phyloP scores from a whole-genome alignment of 2,797 vertebrate species.

The Syndactyla subalaris region DNA sequence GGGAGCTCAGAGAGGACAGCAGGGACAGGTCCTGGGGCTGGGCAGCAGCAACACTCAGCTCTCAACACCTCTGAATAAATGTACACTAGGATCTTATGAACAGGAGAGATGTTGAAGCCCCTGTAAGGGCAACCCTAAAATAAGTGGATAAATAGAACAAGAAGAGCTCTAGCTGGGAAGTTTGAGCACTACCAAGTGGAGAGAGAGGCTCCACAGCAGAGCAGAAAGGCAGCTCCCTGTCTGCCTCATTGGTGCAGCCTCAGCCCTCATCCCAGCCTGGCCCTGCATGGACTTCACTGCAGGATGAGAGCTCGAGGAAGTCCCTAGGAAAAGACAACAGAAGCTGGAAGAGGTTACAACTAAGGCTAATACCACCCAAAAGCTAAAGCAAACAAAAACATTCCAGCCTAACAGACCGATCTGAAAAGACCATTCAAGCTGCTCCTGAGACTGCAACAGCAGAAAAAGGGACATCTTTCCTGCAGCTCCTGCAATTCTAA shows the following conservation, averaged over 20 bases:
- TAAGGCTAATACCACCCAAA: slow-evolving; percentile 22
- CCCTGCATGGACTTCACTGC: background rate
- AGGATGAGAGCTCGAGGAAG: background rate
- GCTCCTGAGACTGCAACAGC: background rate
- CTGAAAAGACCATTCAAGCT: background rate
- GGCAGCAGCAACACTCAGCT: rapidly evolving
- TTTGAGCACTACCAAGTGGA: rapidly evolving
- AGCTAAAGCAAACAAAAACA: slow-evolving; percentile 44
- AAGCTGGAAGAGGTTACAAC: slow-evolving; percentile 32
- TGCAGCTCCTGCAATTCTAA: background rate
- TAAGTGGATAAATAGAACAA: background rate
- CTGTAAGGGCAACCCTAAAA: background rate
- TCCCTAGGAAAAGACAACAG: background rate
- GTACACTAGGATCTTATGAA: rapidly evolving
- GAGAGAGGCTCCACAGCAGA: background rate
- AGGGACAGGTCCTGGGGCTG: background rate
- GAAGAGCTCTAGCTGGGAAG: background rate
- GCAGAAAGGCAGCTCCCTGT: rapidly evolving
- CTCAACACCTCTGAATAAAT: background rate
- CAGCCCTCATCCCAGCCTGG: background rate
- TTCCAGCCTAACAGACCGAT: background rate
- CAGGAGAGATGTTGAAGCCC: background rate
- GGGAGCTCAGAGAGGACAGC: background rate
- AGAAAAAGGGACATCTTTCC: background rate
- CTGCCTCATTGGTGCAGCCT: background rate